Evolutionary conservation across 2,888 invertebrate species (phyloP).

Genomic region (Campoplex nolae): DNA sequence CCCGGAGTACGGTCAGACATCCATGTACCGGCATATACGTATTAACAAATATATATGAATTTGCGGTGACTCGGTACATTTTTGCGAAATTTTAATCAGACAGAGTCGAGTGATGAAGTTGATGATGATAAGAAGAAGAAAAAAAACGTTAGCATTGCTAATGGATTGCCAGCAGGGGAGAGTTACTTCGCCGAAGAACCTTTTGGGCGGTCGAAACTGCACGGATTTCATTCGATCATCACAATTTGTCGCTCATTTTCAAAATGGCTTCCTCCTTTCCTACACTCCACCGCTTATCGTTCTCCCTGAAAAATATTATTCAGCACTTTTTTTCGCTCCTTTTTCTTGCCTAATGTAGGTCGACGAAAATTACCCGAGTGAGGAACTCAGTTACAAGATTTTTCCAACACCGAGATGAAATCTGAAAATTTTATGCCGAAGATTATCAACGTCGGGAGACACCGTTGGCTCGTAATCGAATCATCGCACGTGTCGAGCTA

Average conservation of each 20-base stretch:
- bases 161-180: slow-evolving; percentile 48
- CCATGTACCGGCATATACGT: background rate
- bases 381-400: too few species aligned
- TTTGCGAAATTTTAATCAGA: slow-evolving; percentile 52
- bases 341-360: too few species aligned
- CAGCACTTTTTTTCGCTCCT: too few species aligned
- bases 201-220: background rate
- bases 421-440: too few species aligned
- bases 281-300: too few species aligned
- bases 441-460: too few species aligned
- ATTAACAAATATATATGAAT: slow-evolving; percentile 6
- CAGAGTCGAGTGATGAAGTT: background rate
- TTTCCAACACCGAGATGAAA: too few species aligned
- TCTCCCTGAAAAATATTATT: too few species aligned
- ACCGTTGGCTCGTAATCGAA: too few species aligned
- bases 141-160: slow-evolving; percentile 43
- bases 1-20: slow-evolving; percentile 51
- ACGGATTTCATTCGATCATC: slow-evolving; percentile 12
- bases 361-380: too few species aligned
- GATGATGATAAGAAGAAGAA: too few species aligned
- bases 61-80: slow-evolving; percentile 13
- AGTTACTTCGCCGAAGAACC: background rate
- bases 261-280: background rate
- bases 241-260: slow-evolving; percentile 32
- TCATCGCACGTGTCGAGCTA: too few species aligned